These are phyloP conservation scores for Excalfactoria chinensis DNA, from an alignment of 2,113 vertebrate species.

Conservation along the genomic window DNA sequence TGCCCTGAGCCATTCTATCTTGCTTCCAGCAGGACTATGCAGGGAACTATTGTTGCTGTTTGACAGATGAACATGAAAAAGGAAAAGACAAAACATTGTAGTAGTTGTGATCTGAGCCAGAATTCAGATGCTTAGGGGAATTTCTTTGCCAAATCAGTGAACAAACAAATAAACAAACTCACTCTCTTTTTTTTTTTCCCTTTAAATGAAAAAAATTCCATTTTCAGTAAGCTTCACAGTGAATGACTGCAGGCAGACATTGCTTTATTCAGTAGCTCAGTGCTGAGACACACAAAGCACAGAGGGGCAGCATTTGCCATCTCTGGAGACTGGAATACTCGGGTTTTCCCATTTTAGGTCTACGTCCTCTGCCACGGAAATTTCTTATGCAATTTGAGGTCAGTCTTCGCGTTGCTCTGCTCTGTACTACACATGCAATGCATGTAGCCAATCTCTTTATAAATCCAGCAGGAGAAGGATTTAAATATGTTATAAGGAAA, in stretches of 20 bases:
- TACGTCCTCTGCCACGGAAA: background rate
- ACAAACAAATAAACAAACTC: slow-evolving; percentile 55
- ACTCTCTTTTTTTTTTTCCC: background rate
- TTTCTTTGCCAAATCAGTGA: slow-evolving; percentile 49
- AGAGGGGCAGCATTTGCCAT: background rate
- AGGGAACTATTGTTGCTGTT: slow-evolving; percentile 13
- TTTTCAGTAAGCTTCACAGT: slow-evolving; percentile 49
- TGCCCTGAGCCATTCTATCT: background rate
- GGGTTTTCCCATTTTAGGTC: background rate
- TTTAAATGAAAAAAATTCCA: background rate
- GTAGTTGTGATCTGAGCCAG: slow-evolving; percentile 36
- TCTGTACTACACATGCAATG: background rate
- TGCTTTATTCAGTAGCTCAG: background rate
- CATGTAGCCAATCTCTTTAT: background rate
- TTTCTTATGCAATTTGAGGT: background rate
- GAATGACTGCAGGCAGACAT: slow-evolving; percentile 27
- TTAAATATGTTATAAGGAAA: background rate
- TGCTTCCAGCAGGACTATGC: background rate
- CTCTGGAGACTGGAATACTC: background rate
- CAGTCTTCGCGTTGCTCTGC: background rate
- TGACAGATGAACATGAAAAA: slow-evolving; percentile 38
- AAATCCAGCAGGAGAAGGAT: background rate
- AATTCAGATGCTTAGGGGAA: slow-evolving; percentile 30
- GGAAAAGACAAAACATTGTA: slow-evolving; percentile 40
- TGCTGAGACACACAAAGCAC: background rate